A percentile compares a stretch with the other conserved stretches of the same genome.
Conservation (phyloP, 2,888 invertebrate genomes). For the Lutraria lutraria region DNA sequence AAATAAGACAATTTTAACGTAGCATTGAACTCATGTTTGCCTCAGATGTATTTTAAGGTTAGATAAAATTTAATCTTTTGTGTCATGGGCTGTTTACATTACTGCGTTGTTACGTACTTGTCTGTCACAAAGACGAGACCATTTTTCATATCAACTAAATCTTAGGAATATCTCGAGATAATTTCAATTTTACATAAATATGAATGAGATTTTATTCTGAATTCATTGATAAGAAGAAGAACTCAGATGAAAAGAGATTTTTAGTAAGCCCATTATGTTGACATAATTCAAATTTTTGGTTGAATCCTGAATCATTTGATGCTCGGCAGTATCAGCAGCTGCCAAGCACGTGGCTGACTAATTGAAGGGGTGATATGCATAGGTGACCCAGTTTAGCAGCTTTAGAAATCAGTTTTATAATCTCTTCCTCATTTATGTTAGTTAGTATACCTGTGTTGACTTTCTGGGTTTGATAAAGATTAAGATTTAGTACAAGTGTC, state of each 20-base stretch:
- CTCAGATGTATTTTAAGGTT: slow-evolving; percentile 38
- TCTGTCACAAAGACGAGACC: slow-evolving; percentile 15
- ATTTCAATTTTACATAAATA: slow-evolving; percentile 1
- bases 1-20: slow-evolving; percentile 23
- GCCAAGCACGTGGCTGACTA: slow-evolving; percentile 3
- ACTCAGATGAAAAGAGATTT: neutral
- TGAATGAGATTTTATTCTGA: neutral
- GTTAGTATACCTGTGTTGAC: neutral
- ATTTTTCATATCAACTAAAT: slow-evolving; percentile 1
- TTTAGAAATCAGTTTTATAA: neutral
- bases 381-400: neutral
- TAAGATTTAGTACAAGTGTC: neutral
- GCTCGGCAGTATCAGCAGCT: neutral
- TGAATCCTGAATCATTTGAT: slow-evolving; percentile 11
- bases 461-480: slow-evolving; percentile 8
- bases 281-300: slow-evolving; percentile 21
- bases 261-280: neutral
- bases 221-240: neutral
- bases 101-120: slow-evolving; percentile 34
- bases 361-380: slow-evolving; percentile 2
- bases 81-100: slow-evolving; percentile 40
- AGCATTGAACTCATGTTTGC: neutral
- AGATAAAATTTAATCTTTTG: slow-evolving; percentile 31
- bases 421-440: neutral
- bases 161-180: slow-evolving; percentile 1